Evolutionary conservation across 1,140 invertebrate genomes (phyloP).

Genomic region (Neodiprion pinetum): DNA sequence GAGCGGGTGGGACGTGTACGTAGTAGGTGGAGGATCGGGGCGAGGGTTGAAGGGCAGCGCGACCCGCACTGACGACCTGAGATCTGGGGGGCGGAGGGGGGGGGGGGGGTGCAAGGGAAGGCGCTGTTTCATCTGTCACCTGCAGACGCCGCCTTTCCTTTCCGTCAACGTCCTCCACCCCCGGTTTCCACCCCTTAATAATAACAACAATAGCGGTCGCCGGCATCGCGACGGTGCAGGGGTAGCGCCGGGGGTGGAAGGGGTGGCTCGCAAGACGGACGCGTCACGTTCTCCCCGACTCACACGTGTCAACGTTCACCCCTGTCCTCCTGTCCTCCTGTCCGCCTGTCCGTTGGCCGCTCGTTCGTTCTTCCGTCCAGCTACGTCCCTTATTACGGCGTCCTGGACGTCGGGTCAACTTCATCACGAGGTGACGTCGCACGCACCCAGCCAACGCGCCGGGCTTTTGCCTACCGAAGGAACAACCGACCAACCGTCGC

Average conservation of each 20-base stretch:
- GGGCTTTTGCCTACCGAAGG: neutral
- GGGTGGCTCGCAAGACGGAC: conserved; percentile 49
- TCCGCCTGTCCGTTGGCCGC: conserved; percentile 20
- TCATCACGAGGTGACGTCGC: conserved; percentile 53
- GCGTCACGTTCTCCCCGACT: conserved; percentile 55
- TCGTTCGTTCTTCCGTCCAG: conserved; percentile 29
- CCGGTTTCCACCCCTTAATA: conserved; percentile 53
- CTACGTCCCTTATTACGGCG: conserved; percentile 54
- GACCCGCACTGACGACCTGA: conserved; percentile 8
- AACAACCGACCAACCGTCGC: neutral
- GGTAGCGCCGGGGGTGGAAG: conserved; percentile 20
- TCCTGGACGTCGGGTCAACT: conserved; percentile 53
- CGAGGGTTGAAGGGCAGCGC: conserved; percentile 32
- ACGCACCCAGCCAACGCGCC: conserved; percentile 22
- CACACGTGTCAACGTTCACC: conserved; percentile 47
- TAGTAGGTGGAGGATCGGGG: conserved; percentile 30
- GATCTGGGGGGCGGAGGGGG: conserved; percentile 20
- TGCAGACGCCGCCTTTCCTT: conserved; percentile 62
- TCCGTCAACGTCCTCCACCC: conserved; percentile 54
- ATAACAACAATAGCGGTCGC: conserved; percentile 58
- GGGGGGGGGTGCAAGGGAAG: conserved; percentile 38
- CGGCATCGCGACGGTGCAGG: conserved; percentile 45
- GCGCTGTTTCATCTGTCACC: conserved; percentile 61
- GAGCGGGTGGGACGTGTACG: conserved; percentile 1
- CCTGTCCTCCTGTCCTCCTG: conserved; percentile 34